Conservation (phyloP, 2,113 vertebrate genomes). For the Neolamprologus variostigma region DNA sequence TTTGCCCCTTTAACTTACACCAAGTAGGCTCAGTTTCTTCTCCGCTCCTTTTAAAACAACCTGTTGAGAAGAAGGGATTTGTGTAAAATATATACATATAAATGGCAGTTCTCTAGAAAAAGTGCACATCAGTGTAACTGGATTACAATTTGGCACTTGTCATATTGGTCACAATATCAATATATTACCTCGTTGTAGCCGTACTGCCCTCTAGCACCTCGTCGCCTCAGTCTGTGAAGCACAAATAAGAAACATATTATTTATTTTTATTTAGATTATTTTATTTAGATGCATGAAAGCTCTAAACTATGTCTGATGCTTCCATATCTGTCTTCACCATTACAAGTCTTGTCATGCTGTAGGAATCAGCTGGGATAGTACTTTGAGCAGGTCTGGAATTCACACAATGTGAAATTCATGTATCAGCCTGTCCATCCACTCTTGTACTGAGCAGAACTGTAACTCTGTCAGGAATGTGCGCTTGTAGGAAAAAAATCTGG, state of each 20-base stretch:
- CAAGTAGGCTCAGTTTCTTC: conserved; percentile 73
- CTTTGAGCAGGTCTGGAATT: conserved; percentile 32
- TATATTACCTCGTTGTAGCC: conserved; percentile 71
- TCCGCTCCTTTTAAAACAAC: conserved; percentile 71
- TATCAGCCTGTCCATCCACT: neutral
- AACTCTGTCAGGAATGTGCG: neutral
- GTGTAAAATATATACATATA: neutral
- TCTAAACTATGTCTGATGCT: neutral
- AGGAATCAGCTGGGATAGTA: neutral
- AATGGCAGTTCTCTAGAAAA: neutral
- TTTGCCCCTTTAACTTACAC: conserved; percentile 58
- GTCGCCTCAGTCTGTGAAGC: conserved; percentile 60
- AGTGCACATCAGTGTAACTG: neutral
- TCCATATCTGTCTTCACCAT: neutral
- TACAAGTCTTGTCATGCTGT: conserved; percentile 26
- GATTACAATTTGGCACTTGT: neutral
- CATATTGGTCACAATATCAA: neutral
- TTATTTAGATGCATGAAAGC: neutral
- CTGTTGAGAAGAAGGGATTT: conserved; percentile 26
- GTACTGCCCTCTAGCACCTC: conserved; percentile 59
- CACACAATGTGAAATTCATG: conserved; percentile 6
- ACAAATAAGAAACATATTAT: neutral
- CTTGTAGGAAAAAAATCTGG: neutral
- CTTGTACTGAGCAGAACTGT: neutral
- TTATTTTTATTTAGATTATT: too few relatives aligned